phyloP scores from a whole-genome alignment of 2,113 vertebrate species.

The Equus przewalskii region DNA sequence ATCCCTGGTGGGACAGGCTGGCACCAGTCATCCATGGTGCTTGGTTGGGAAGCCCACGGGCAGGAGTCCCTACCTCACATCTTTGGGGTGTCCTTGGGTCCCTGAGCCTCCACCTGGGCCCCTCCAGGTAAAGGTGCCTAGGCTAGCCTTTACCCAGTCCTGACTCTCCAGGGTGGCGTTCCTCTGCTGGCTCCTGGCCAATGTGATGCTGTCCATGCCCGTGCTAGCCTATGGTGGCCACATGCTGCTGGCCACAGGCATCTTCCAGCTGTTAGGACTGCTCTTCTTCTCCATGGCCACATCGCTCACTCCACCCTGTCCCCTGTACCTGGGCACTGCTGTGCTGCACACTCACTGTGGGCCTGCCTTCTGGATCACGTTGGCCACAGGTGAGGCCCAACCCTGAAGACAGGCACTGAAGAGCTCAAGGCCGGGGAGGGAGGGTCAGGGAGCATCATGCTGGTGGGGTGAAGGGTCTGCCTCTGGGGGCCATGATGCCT shows the following conservation, averaged over 20 bases:
- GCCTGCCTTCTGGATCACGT: conserved; percentile 94
- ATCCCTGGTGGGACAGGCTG: neutral
- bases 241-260: conserved; percentile 93
- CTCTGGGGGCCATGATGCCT: neutral
- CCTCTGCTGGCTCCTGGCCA: conserved; percentile 95
- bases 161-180: conserved; percentile 93
- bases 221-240: conserved; percentile 94
- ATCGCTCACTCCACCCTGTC: conserved; percentile 85
- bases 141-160: neutral
- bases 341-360: conserved; percentile 88
- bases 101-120: neutral
- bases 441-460: neutral
- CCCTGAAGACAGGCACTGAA: neutral
- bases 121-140: neutral
- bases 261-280: conserved; percentile 93
- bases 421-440: neutral
- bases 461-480: neutral
- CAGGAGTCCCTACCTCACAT: neutral
- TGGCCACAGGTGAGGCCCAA: conserved; percentile 90
- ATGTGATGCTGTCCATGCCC: conserved; percentile 95
- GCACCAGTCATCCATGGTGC: neutral
- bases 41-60: conserved; percentile 8
- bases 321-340: conserved; percentile 89
- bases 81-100: neutral
- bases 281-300: conserved; percentile 93